Evolutionary conservation across 2,797 vertebrate genomes (phyloP), one percentile per base, ranked within the genome.

Genomic region (Loris lydekkerianus): DNA sequence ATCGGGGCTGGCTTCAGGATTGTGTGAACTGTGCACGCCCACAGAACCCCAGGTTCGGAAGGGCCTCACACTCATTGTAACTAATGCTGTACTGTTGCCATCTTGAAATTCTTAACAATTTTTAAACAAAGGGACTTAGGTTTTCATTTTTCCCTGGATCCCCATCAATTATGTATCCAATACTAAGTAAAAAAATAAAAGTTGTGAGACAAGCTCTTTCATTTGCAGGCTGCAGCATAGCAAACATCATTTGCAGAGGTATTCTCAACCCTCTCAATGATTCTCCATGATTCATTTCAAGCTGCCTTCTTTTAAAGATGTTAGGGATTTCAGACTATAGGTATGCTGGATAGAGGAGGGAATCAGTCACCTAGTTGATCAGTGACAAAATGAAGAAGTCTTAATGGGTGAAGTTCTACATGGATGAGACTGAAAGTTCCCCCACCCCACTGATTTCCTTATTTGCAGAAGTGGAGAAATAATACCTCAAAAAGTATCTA

Each of bases 391-490:
- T 23, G 29, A 85, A 13, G 40, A 40, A 40, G 31, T 46, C 29
- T 15, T 40, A 11, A 65, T 29, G 27, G 67, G 58, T 27, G 20
- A 88, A 91, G 17, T 65, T 83, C 25, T 73, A 89, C 95, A 80
- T 73, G 43, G 20, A 85, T 82, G 73, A 92, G 58, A 77, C 49
- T 53, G 70, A 37, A 88, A 92, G 31, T 1, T 7, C 20, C 17
- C 61, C 2, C 8, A 17, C 11, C 40, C 34, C 34, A 21, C 17
- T 21, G 1, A 5, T 72, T 95, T 95, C 65, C 56, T 96, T 84
- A 40, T 86, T 94, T 86, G 34, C 72, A 90, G 14, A 83, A 89
- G 43, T 27, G 43, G 86, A 61, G 9, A 88, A 94, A 78, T 84
- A 83, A 78, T 20, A 75, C 27, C 58, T 63, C 18, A 77, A 70